Evolutionary conservation across 2,888 invertebrate species (phyloP).

Genomic region (Asteroscopus sphinx): DNA sequence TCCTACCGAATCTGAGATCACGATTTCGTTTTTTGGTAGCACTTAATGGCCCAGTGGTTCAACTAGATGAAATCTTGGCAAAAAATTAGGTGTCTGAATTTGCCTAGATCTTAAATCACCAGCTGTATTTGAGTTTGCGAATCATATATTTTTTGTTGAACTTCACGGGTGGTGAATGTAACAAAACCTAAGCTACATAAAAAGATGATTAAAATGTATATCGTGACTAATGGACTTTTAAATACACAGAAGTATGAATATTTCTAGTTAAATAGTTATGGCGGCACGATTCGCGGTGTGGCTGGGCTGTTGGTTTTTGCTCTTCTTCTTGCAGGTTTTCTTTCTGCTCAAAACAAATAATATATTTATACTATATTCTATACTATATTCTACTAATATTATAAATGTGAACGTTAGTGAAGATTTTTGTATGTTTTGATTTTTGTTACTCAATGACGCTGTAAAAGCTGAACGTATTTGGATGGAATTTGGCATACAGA

Average conservation of each 20-base stretch:
- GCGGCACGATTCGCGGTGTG: too few relatives aligned
- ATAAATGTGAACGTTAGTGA: too few relatives aligned
- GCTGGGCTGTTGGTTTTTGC: too few relatives aligned
- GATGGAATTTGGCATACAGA: too few relatives aligned
- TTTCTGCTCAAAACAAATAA: too few relatives aligned
- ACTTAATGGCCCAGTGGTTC: conserved; percentile 23
- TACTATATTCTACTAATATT: too few relatives aligned
- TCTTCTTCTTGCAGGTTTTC: too few relatives aligned
- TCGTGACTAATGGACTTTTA: background rate
- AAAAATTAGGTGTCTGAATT: conserved; percentile 19
- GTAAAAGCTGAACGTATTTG: too few relatives aligned
- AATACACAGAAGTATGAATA: background rate
- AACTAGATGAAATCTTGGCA: conserved; percentile 10
- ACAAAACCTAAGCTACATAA: conserved; percentile 23
- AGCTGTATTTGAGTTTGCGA: conserved; percentile 8
- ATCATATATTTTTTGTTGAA: conserved; percentile 23
- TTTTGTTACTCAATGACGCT: too few relatives aligned
- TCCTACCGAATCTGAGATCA: conserved; percentile 46
- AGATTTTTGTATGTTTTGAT: too few relatives aligned
- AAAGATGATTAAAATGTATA: conserved; percentile 32
- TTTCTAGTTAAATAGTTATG: too few relatives aligned
- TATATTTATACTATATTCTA: too few relatives aligned
- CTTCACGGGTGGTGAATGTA: conserved; percentile 3
- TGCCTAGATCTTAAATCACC: conserved; percentile 8
- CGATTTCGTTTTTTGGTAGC: conserved; percentile 42